Evolutionary conservation across 1,140 invertebrate species (phyloP), one percentile per base, ranked within the genome.

Genomic region (Antheraea mylitta): DNA sequence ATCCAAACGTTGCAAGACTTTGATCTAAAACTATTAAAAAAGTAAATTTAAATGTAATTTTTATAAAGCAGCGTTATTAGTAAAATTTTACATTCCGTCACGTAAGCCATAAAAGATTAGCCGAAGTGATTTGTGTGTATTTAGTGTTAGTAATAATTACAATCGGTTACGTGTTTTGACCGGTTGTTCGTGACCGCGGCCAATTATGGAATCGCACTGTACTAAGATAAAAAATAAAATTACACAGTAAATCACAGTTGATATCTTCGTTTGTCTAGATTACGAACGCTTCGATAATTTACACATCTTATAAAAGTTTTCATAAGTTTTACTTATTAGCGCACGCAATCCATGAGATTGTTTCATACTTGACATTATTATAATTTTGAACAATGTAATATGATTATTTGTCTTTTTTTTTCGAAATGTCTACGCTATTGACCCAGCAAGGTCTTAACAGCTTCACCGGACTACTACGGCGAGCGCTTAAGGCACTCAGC

Each of bases 261-360:
- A 53, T 53, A 53, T 53, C 45, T 53, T 53, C 45, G 45, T 53
- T 53, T 53, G 45, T 53, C 45, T 9, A 53, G 45, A 53, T 53
- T 53, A 53, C 16, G 38, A 42, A 53, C 45, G 45, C 45, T 13
- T 13, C 11, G 11, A 11, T 53, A 53, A 16, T 53, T 53, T 53
- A 53, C 16, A 53, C 45, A 53, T 53, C 16, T 53, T 16, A 11
- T 53, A 7, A 53, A 53, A 16, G 11, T 13, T 53, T n/a, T 13
- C 4, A 13, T 16, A 53, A 10, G 11, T 42, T 42, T 42, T 42
- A 7, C 38, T 42, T 9, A 53, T 53, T 53, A 53, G 45, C 13
- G 45, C 45, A 53, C 45, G 45, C 16, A 5, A 53, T 53, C 16
- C 11, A 53, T 6, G 7, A 1, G 45, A 16, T 53, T 13, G 16